Evolutionary conservation across 2,888 invertebrate genomes (phyloP).

Genomic region (Bugulina stolonifera): DNA sequence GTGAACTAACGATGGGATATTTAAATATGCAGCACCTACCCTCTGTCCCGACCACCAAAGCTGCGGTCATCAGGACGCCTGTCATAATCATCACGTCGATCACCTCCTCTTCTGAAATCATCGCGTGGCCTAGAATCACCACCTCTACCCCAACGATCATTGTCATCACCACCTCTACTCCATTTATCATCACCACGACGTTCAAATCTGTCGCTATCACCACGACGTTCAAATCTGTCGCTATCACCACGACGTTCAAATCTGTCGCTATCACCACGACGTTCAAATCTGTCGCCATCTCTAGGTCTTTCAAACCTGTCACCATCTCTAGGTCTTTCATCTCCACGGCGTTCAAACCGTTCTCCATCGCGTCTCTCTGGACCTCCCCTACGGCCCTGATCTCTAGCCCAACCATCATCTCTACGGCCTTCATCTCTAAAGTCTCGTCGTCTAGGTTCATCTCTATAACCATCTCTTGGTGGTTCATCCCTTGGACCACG

Average conservation of each 20-base stretch:
- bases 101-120: conserved; percentile 25
- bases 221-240: conserved; percentile 29
- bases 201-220: conserved; percentile 29
- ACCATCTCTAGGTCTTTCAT: conserved; percentile 30
- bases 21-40: conserved; percentile 24
- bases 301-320: conserved; percentile 29
- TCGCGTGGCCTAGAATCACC: not conserved
- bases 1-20: too few species aligned
- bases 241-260: conserved; percentile 25
- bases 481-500: conserved; percentile 18
- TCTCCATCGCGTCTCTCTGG: not conserved
- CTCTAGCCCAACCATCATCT: conserved; percentile 15
- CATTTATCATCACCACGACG: conserved; percentile 30
- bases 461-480: conserved; percentile 29
- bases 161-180: conserved; percentile 29
- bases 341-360: conserved; percentile 27
- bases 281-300: conserved; percentile 30
- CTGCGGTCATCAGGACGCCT: not conserved
- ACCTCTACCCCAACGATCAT: not conserved
- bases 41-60: not conserved
- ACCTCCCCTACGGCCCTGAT: not conserved
- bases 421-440: conserved; percentile 27
- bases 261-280: conserved; percentile 20
- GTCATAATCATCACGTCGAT: conserved; percentile 13
- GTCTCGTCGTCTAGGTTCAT: conserved; percentile 23